Evolutionary conservation across 2,113 vertebrate genomes (phyloP).

Genomic region (Rynchops niger): DNA sequence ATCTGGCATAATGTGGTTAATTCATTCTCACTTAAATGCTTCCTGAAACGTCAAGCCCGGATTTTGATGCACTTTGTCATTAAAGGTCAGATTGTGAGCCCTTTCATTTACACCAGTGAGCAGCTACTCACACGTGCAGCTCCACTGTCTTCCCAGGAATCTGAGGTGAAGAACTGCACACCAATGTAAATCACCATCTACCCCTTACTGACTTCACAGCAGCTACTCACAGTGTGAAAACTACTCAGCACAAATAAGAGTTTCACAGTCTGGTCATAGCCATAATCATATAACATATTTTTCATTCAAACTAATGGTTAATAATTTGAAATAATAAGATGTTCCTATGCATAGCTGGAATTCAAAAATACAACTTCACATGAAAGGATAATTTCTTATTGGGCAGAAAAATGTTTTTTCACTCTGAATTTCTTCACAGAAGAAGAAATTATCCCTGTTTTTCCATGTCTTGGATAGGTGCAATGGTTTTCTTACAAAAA

Average conservation of each 20-base stretch:
- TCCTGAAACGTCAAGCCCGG: neutral
- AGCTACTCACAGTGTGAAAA: neutral
- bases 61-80: neutral
- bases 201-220: neutral
- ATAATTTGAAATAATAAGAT: neutral
- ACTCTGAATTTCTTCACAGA: neutral
- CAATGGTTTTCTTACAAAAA: neutral
- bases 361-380: neutral
- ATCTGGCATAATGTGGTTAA: constrained; percentile 2
- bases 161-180: neutral
- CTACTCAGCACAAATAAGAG: neutral
- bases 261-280: neutral
- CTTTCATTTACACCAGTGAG: neutral
- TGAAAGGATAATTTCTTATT: neutral
- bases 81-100: neutral
- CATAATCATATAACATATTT: neutral
- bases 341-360: neutral
- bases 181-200: neutral
- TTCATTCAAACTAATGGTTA: neutral
- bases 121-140: neutral
- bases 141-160: neutral
- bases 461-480: neutral
- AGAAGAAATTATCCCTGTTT: neutral
- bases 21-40: neutral
- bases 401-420: neutral